Evolutionary conservation across 2,797 vertebrate genomes (phyloP), one percentile per base, ranked within the genome.

Genomic region (Labeo calbasu): DNA sequence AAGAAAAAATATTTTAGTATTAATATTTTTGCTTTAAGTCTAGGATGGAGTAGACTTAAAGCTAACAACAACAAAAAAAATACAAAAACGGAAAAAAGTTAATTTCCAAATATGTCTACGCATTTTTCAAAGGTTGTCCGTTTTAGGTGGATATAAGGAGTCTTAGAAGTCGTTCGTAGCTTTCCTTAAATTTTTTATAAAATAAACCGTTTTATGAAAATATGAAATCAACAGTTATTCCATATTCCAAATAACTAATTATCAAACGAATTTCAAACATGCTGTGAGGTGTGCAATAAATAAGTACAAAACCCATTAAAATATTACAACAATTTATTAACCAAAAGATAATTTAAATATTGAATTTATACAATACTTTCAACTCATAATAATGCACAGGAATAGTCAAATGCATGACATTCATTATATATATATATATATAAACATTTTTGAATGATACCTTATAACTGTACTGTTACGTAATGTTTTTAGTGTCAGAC

Each of bases 61-160:
- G n/a, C 50, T 23, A 53, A 23, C 4, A 59, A 78, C 0, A 51
- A 12, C 28, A 48, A 28, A 8, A 77, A 17, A 46, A 23, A 55
- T 14, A 48, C 36, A 81, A n/a, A 13, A 70, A 57, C 11, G 6
- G 15, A 4, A n/a, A 11, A 2, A 53, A 61, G 1, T 12, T 23
- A n/a, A 5, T 23, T 59, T 25, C 13, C n/a, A 25, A 61, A 61
- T 23, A 61, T 23, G 0, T 61, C n/a, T 13, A 10, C 85, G 73
- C 87, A 77, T 51, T 86, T 87, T 53, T 82, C 87, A 53, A 51
- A 84, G 91, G 91, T 87, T 85, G 85, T 86, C 90, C 91, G 85
- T 72, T 82, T 81, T 32, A 19, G 7, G 25, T 65, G 14, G 28
- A 10, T 65, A 32, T 17, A 19, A 32, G 9, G 55, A 32, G 11